phyloP scores from a whole-genome alignment of 2,888 invertebrate species.

The Leptura quadrifasciata region DNA sequence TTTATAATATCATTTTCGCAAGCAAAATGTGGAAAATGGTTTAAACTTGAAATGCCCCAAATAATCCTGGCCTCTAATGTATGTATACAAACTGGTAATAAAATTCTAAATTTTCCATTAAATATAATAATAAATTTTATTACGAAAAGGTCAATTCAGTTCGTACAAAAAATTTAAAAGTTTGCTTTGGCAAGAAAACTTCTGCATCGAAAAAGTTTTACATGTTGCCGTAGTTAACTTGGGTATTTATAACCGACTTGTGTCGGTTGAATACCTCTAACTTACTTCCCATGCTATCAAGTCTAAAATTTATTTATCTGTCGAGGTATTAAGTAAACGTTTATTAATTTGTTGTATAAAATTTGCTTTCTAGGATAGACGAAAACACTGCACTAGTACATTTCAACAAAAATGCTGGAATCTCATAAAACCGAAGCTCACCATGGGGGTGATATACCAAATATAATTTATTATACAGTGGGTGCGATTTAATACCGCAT shows the following conservation, averaged over 20 bases:
- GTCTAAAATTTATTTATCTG: neutral
- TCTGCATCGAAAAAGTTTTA: neutral
- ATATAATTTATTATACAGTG: too few species aligned
- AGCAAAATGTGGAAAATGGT: slow-evolving; percentile 7
- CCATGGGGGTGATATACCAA: too few species aligned
- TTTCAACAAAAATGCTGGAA: too few species aligned
- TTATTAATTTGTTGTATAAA: too few species aligned
- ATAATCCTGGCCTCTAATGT: neutral
- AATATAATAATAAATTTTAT: slow-evolving; percentile 11
- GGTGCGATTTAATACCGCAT: too few species aligned
- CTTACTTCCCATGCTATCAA: neutral
- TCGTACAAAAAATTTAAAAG: slow-evolving; percentile 2
- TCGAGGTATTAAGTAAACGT: neutral
- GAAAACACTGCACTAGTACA: too few species aligned
- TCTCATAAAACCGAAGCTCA: too few species aligned
- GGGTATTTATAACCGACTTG: slow-evolving; percentile 2
- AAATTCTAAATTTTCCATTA: slow-evolving; percentile 13
- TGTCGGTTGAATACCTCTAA: neutral
- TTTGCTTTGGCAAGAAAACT: neutral
- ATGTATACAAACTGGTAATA: slow-evolving; percentile 10
- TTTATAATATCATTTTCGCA: neutral
- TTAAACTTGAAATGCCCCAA: neutral
- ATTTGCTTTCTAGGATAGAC: too few species aligned
- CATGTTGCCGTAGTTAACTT: neutral
- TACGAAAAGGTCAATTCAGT: slow-evolving; percentile 15